These are phyloP conservation scores for Scaptomyza parva DNA, from an alignment of 2,888 invertebrate genomes.

Conservation along the genomic window DNA sequence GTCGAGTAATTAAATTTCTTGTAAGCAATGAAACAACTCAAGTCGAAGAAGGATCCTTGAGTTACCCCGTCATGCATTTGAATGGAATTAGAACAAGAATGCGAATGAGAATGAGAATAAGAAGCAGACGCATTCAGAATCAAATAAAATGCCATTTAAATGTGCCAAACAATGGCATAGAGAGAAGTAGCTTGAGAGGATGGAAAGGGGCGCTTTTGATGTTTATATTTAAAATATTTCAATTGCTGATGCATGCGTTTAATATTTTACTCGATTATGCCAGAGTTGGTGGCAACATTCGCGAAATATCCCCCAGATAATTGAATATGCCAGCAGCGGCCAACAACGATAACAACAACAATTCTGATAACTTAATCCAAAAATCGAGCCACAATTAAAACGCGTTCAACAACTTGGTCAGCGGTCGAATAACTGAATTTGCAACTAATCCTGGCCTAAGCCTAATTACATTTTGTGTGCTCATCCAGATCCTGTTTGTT, in stretches of 20 bases:
- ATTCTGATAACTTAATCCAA: constrained; percentile 58
- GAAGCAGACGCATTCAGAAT: constrained; percentile 31
- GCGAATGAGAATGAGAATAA: constrained; percentile 27
- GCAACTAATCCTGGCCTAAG: constrained; percentile 65
- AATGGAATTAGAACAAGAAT: constrained; percentile 15
- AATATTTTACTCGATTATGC: constrained; percentile 1
- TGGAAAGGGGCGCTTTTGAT: constrained; percentile 28
- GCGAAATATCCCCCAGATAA: constrained; percentile 39
- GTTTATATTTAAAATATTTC: constrained; percentile 24
- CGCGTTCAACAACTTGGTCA: constrained; percentile 61
- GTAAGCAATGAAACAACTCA: constrained; percentile 39
- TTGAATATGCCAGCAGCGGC: constrained; percentile 47
- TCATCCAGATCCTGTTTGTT: constrained; percentile 38
- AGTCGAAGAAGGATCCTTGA: constrained; percentile 32
- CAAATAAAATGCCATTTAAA: constrained; percentile 38
- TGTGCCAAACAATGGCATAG: constrained; percentile 8
- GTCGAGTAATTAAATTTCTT: constrained; percentile 52
- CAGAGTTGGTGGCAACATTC: not conserved
- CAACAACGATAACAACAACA: constrained; percentile 16
- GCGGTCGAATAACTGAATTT: constrained; percentile 44
- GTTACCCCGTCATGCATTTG: constrained; percentile 20
- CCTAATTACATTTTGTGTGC: constrained; percentile 70
- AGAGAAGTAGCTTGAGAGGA: too few relatives aligned
- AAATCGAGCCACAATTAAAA: constrained; percentile 58
- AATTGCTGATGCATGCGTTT: constrained; percentile 19